These are phyloP conservation scores for Aurelia sp. DNA, from an alignment of 30 jellyfish, hydroid and myxozoan genomes.

Conservation along the genomic window DNA sequence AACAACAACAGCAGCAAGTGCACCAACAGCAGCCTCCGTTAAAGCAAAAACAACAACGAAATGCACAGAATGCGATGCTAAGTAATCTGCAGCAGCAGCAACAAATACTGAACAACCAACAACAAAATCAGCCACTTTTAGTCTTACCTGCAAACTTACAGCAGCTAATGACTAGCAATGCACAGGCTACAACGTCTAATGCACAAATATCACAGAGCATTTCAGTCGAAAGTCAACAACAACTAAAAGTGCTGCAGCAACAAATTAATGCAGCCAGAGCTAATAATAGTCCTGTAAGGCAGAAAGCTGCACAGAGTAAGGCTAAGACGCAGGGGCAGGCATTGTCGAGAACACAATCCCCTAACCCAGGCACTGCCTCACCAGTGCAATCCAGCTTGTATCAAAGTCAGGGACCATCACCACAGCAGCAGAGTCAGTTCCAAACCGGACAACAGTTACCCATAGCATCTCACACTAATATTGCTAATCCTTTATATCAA, in stretches of 20 bases:
- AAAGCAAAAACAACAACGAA: conserved; percentile 9
- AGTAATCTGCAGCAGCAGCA: neutral
- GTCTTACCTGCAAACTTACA: conserved; percentile 55
- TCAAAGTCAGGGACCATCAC: neutral
- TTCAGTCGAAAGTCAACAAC: conserved; percentile 23
- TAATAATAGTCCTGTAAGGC: conserved; percentile 5
- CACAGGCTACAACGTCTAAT: neutral
- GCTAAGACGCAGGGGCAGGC: conserved; percentile 13
- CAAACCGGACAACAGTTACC: neutral
- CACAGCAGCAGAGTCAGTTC: conserved; percentile 4
- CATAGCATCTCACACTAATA: neutral
- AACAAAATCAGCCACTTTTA: conserved; percentile 48
- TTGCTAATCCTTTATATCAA: neutral
- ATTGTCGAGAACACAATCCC: conserved; percentile 24
- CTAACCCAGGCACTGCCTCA: conserved; percentile 2
- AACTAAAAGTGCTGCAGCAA: conserved; percentile 1
- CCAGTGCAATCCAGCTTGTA: conserved; percentile 5
- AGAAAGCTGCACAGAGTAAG: conserved; percentile 15
- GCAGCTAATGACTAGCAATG: conserved; percentile 19
- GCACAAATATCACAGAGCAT: conserved; percentile 10
- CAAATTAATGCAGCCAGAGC: neutral
- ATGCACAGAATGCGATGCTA: conserved; percentile 11
- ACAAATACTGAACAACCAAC: neutral
- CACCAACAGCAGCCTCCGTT: neutral
- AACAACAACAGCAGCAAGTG: conserved; percentile 26